phyloP scores from a whole-genome alignment of 2,888 invertebrate species.

The Villa cingulata region DNA sequence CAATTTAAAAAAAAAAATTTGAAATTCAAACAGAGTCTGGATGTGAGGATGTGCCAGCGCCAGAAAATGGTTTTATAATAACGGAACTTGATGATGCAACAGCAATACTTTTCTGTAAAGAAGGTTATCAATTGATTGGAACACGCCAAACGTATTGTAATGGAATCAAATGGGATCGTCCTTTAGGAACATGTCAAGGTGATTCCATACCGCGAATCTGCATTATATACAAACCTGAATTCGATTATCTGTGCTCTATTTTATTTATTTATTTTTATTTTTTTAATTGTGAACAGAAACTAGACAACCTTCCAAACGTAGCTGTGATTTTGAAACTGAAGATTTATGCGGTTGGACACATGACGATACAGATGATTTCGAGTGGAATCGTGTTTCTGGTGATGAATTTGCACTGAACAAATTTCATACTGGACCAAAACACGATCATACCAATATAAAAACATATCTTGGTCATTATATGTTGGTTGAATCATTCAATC shows the following conservation, averaged over 20 bases:
- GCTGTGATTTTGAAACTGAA: slow-evolving; percentile 34
- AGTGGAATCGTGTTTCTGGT: slow-evolving; percentile 55
- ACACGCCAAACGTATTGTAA: slow-evolving; percentile 53
- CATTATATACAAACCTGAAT: too few species aligned
- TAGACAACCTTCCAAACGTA: slow-evolving; percentile 7
- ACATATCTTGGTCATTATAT: slow-evolving; percentile 54
- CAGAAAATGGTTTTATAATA: slow-evolving; percentile 42
- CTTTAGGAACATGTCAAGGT: slow-evolving; percentile 46
- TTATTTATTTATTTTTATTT: neutral
- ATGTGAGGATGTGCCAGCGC: slow-evolving; percentile 36
- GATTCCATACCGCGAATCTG: too few species aligned
- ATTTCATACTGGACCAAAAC: slow-evolving; percentile 51
- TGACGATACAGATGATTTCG: slow-evolving; percentile 53
- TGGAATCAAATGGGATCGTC: slow-evolving; percentile 54
- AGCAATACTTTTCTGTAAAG: slow-evolving; percentile 50
- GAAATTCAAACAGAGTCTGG: slow-evolving; percentile 39
- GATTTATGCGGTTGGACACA: slow-evolving; percentile 68
- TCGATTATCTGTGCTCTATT: neutral
- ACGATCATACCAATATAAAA: slow-evolving; percentile 53
- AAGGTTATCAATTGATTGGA: slow-evolving; percentile 47
- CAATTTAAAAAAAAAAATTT: neutral
- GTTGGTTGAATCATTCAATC: slow-evolving; percentile 57
- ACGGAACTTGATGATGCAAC: slow-evolving; percentile 42
- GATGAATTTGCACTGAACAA: slow-evolving; percentile 13
- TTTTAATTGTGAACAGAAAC: slow-evolving; percentile 5